Evolutionary conservation across 1,140 invertebrate species (phyloP).

Genomic region (Melipona quadrifasciata): DNA sequence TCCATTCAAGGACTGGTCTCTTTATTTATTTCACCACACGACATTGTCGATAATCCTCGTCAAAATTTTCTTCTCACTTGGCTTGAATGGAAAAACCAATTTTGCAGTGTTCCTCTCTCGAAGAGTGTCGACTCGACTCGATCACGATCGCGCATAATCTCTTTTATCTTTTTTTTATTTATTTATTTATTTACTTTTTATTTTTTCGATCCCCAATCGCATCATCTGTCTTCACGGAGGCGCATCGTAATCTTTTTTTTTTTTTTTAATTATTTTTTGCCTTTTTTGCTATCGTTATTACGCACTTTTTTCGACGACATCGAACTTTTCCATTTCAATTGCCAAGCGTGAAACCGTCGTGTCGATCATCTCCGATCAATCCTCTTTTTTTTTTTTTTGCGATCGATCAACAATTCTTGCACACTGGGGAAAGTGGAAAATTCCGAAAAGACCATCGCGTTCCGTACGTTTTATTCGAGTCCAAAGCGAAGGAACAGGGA

Average conservation of each 20-base stretch:
- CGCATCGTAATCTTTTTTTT: constrained; percentile 30
- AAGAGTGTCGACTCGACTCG: background rate
- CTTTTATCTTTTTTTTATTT: constrained; percentile 27
- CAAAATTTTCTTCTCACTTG: constrained; percentile 79
- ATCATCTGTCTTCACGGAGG: constrained; percentile 58
- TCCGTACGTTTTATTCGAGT: background rate
- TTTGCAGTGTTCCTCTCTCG: background rate
- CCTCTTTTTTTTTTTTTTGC: no score
- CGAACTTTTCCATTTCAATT: constrained; percentile 74
- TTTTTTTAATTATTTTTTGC: constrained; percentile 3
- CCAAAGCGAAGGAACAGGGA: no score
- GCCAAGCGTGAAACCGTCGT: constrained; percentile 74
- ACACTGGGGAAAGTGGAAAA: background rate
- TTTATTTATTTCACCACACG: constrained; percentile 78
- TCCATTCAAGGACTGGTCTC: constrained; percentile 80
- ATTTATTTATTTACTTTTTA: constrained; percentile 30
- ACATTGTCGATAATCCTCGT: constrained; percentile 72
- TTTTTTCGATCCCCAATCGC: constrained; percentile 46
- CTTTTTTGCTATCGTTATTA: background rate
- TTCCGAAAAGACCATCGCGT: no score
- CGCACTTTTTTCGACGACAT: background rate
- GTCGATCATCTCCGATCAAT: no score
- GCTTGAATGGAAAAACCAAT: constrained; percentile 81
- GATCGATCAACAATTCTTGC: constrained; percentile 2
- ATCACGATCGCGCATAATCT: background rate